Conservation (phyloP, 2,113 vertebrate genomes). For the Phalacrocorax aristotelis region DNA sequence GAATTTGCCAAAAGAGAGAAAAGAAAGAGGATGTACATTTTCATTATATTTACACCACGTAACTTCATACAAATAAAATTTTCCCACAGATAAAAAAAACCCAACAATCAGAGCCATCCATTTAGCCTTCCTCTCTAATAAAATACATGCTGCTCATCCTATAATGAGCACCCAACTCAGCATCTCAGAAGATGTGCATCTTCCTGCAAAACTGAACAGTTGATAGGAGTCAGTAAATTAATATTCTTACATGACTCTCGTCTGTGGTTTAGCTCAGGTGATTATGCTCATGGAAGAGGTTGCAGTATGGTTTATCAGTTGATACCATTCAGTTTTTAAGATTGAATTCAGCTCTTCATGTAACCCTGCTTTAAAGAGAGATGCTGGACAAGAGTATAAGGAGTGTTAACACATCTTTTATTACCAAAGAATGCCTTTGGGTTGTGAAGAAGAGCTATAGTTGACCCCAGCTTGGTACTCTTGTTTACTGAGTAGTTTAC, state of each 20-base stretch:
- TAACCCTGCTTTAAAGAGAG: not conserved
- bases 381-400: not conserved
- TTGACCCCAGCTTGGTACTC: not conserved
- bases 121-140: not conserved
- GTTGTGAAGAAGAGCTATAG: slow-evolving; percentile 5
- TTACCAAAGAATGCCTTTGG: not conserved
- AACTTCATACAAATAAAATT: not conserved
- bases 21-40: not conserved
- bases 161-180: not conserved
- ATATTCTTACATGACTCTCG: not conserved
- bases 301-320: not conserved
- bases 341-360: not conserved
- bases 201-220: not conserved
- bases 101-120: not conserved
- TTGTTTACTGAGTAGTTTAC: slow-evolving; percentile 13
- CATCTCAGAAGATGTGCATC: not conserved
- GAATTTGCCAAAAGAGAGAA: not conserved
- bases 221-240: not conserved
- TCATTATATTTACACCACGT: not conserved
- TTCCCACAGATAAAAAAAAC: not conserved
- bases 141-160: not conserved
- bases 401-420: not conserved
- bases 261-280: not conserved
- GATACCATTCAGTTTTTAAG: not conserved
- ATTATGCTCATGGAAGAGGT: not conserved